Evolutionary conservation across 2,797 vertebrate genomes (phyloP).

Genomic region (Buceros bicornis): DNA sequence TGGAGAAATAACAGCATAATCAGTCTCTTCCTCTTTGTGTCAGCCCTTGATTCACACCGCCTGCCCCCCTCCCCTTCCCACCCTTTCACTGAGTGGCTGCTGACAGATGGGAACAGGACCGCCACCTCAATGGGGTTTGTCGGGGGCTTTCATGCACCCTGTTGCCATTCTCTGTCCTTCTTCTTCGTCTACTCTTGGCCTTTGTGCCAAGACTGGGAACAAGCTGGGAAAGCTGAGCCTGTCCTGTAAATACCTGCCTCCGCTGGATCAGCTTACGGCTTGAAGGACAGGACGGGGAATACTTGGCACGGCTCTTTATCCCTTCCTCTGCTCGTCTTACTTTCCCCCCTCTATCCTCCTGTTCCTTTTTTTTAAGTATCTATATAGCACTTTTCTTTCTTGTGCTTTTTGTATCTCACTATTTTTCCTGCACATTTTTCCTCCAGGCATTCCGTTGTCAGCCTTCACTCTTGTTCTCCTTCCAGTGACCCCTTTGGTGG

Average conservation of each 20-base stretch:
- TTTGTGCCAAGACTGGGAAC: slow-evolving; percentile 88
- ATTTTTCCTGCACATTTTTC: not conserved
- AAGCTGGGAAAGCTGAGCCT: slow-evolving; percentile 86
- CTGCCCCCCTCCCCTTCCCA: slow-evolving; percentile 80
- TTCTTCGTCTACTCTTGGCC: slow-evolving; percentile 72
- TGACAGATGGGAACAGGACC: slow-evolving; percentile 89
- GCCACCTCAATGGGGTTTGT: slow-evolving; percentile 87
- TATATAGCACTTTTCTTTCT: not conserved
- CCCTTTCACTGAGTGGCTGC: slow-evolving; percentile 85
- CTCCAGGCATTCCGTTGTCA: rapidly evolving
- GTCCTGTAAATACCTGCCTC: slow-evolving; percentile 81
- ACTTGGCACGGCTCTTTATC: not conserved
- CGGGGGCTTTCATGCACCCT: slow-evolving; percentile 87
- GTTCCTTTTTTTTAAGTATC: not conserved
- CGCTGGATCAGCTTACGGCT: not conserved
- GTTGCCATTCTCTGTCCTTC: slow-evolving; percentile 19
- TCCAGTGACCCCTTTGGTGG: not conserved
- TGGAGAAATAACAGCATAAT: slow-evolving; percentile 89
- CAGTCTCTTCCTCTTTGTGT: slow-evolving; percentile 80
- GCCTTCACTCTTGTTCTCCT: not conserved
- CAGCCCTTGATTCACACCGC: slow-evolving; percentile 87
- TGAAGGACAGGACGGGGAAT: not conserved
- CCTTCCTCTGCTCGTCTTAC: not conserved
- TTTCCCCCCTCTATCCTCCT: not conserved
- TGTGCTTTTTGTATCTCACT: rapidly evolving